Base-by-base conservation (phyloP, 1,140 invertebrate species). In the Diprion similis region DNA sequence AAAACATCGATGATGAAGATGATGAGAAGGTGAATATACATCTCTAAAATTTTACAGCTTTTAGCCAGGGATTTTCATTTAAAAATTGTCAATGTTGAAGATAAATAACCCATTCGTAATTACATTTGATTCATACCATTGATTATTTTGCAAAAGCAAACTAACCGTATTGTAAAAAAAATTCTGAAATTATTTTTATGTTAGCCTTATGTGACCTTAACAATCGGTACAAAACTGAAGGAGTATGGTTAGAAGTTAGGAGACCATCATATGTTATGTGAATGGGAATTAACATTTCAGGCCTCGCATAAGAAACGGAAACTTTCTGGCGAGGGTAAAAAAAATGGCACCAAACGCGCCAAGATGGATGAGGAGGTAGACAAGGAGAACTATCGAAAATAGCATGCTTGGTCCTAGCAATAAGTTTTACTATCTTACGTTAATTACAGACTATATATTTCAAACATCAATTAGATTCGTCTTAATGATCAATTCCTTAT, bases 1-100 rank as follows among this genome's bases (percentile, higher is more conserved):
- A 94, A 79, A 92, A 94, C 83, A 86, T 93, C 45, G 92, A 94
- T 77, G 92, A 94, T 66, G 93, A 94, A 17, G 93, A 94, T 79
- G 92, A 93, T 72, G 93, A 95, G 67, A 88, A 89, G 81, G 87
- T 86, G 84, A 76, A 64, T 68, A 48, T 71, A 64, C 17, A 69
- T 17, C 17, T 68, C 37, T 17, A 74, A 73, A 73, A 24, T 73
- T 68, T 76, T 17, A 17, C 70, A 71, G 64, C 68, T 18, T 64
- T 74, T 10, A 72, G 75, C 19, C 74, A 80, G 17, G 13, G 24
- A 3, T n/a, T 19, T 47, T 15, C 15, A 76, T 3, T 37, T 37
- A 37, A 37, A 37, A 37, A 37, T 37, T 37, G 24, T 37, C 24
- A 37, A 37, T 37, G 1, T 37, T 37, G 24, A 37, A 37, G 0